Base-by-base conservation (phyloP, 2,888 invertebrate genomes). In the Fissipunctia ypsillon region DNA sequence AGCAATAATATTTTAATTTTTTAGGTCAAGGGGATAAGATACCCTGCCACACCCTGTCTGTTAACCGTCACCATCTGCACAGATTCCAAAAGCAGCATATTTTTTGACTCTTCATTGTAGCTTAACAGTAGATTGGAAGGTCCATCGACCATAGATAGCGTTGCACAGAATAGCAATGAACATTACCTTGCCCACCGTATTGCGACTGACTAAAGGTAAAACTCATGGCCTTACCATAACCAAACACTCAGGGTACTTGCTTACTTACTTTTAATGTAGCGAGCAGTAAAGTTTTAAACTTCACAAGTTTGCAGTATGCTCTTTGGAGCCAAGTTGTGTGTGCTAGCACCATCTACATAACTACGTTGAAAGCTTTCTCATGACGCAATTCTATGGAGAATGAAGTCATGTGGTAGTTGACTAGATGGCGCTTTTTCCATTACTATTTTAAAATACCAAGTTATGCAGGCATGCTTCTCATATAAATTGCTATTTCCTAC, bases 401-500 rank as follows among this genome's bases (percentile, higher is more conserved):
- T 45, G 31, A 59, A 31, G n/a, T 64, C 10, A 64, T 64, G 52
- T 57, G 14, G 12, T 14, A 59, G 22, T 52, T 16, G 1, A 25
- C 50, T 52, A 76, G 76, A 73, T 76, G 80, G 63, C 76, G 73
- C 25, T 73, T 45, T 41, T 60, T 43, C 7, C 9, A 25, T 12
- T 19, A 12, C n/a, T n/a, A n/a, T n/a, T n/a, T n/a, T n/a, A n/a
- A n/a, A n/a, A n/a, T n/a, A n/a, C n/a, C n/a, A n/a, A n/a, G n/a
- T n/a, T n/a, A n/a, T n/a, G n/a, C n/a, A n/a, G n/a, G n/a, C 14
- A 14, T 7, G 12, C 22, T 19, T 28, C 28, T 3, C 5, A 3
- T 7, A 35, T n/a, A 35, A 57, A 31, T 12, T 31, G 22, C 19
- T 3, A 35, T 22, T 35, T n/a, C 4, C 2, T 12, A 16, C 43